Percentiles rank a stretch among this genome's conserved stretches.
Conservation (phyloP, 2,113 vertebrate species). For the Neotragus pygmaeus region DNA sequence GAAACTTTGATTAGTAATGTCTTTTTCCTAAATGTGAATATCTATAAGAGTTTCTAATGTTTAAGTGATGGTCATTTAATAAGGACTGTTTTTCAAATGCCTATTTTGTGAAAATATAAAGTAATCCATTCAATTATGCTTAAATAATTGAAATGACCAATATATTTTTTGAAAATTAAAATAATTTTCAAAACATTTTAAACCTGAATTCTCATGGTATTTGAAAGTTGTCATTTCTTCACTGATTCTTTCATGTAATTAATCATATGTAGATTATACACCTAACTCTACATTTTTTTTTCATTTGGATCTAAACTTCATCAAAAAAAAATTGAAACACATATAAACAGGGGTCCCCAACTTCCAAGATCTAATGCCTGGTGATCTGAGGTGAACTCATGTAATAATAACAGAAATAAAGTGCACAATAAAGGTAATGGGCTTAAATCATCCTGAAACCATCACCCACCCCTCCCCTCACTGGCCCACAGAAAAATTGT, state of each 20-base stretch:
- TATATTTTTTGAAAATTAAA: background rate
- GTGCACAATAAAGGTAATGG: background rate
- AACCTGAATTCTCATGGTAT: background rate
- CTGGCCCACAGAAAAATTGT: background rate
- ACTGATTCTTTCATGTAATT: background rate
- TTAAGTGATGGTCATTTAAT: background rate
- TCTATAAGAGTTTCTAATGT: background rate
- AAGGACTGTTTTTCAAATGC: background rate
- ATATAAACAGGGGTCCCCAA: background rate
- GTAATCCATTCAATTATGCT: background rate
- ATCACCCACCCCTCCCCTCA: fast-evolving
- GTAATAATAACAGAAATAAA: background rate
- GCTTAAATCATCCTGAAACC: background rate
- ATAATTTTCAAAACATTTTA: background rate
- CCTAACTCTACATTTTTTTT: background rate
- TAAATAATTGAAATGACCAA: background rate
- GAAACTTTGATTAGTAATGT: background rate
- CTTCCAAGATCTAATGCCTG: background rate
- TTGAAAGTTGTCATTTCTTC: background rate
- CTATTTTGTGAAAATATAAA: background rate
- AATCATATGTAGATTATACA: background rate
- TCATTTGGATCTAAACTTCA: background rate
- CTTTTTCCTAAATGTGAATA: background rate
- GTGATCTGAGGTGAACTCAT: background rate
- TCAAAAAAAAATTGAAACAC: background rate